These are phyloP conservation scores for Rhopalosiphum maidis DNA, from an alignment of 1,140 invertebrate genomes.

Conservation along the genomic window DNA sequence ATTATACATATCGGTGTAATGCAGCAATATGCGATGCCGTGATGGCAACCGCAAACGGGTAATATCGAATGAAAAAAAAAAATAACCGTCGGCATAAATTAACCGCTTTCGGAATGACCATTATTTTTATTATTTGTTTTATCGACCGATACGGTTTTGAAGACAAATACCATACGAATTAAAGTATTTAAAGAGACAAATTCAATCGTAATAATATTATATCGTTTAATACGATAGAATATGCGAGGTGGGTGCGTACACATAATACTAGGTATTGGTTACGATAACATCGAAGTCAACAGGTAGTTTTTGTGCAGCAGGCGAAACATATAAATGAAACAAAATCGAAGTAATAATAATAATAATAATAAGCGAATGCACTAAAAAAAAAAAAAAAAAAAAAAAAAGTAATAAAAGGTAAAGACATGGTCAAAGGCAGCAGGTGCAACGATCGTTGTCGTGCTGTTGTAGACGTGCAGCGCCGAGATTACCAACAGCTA, in stretches of 20 bases:
- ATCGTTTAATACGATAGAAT: neutral
- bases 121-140: conserved; percentile 14
- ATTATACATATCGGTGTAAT: neutral
- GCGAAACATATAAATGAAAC: neutral
- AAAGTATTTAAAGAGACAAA: neutral
- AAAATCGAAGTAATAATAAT: neutral
- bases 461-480: neutral
- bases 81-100: neutral
- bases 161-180: neutral
- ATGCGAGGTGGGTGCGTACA: neutral
- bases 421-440: conserved; percentile 28
- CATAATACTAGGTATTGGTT: neutral
- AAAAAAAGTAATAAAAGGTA: neutral
- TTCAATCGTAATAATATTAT: neutral
- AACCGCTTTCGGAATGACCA: neutral
- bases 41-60: neutral
- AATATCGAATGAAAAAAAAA: neutral
- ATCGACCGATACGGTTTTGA: neutral
- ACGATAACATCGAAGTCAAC: neutral
- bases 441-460: neutral
- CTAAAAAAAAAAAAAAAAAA: neutral
- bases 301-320: neutral
- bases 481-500: neutral
- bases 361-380: neutral
- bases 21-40: neutral